Conservation (phyloP, 1,140 invertebrate genomes). For the Drosophila bocki region DNA sequence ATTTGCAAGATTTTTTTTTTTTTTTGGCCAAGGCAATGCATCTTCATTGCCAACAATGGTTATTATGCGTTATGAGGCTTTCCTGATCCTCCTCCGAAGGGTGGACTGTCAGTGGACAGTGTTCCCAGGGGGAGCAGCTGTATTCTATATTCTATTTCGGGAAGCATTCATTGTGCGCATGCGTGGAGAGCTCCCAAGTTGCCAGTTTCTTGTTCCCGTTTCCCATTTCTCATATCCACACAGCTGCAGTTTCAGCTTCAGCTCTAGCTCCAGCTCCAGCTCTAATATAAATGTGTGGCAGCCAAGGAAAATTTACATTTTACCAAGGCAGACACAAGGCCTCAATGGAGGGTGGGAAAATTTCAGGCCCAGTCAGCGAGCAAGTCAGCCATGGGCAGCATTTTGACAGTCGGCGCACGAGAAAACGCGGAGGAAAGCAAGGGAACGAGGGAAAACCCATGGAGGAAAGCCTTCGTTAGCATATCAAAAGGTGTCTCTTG, state of each 20-base stretch:
- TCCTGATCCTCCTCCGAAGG: constrained; percentile 46
- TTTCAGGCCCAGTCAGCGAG: constrained; percentile 46
- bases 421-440: not conserved
- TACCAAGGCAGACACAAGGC: constrained; percentile 54
- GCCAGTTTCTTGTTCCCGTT: constrained; percentile 33
- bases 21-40: constrained; percentile 49
- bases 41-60: constrained; percentile 74
- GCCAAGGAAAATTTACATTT: constrained; percentile 71
- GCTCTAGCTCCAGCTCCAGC: constrained; percentile 16
- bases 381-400: constrained; percentile 61
- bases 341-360: constrained; percentile 80
- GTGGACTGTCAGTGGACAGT: constrained; percentile 46
- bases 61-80: constrained; percentile 65
- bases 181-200: constrained; percentile 41
- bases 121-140: constrained; percentile 32
- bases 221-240: constrained; percentile 33
- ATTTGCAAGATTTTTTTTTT: constrained; percentile 57
- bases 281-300: constrained; percentile 79
- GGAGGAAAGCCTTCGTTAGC: constrained; percentile 65
- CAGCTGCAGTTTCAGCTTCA: constrained; percentile 2
- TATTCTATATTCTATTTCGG: constrained; percentile 25
- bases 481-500: constrained; percentile 82
- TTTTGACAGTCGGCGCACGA: constrained; percentile 70
- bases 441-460: not conserved
- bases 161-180: constrained; percentile 47